phyloP scores from a whole-genome alignment of 2,888 invertebrate genomes.

The Physocephala rufipes region DNA sequence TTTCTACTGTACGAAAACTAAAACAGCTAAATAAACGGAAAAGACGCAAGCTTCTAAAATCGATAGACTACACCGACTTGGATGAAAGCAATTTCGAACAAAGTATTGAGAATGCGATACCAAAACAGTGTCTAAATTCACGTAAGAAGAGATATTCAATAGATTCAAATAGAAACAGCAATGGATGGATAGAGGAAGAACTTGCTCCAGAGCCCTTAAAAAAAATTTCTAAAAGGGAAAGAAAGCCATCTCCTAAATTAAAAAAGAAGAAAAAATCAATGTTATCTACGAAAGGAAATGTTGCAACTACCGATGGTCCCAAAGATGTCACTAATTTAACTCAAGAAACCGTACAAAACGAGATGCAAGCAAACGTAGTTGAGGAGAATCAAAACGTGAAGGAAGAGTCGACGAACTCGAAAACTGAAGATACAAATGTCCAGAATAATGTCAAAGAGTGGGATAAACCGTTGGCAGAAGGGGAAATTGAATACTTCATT shows the following conservation, averaged over 20 bases:
- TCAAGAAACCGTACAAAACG: not conserved
- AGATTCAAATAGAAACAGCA: not conserved
- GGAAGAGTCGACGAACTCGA: not conserved
- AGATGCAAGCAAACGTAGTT: no score
- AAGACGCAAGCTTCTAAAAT: slow-evolving; percentile 58
- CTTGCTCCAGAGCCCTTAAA: slow-evolving; percentile 45
- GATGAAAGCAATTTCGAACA: slow-evolving; percentile 61
- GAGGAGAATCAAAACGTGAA: not conserved
- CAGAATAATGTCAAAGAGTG: slow-evolving; percentile 54
- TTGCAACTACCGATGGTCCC: not conserved
- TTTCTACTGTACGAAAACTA: slow-evolving; percentile 57
- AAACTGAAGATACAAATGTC: not conserved
- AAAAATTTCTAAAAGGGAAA: slow-evolving; percentile 35
- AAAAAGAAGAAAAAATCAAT: slow-evolving; percentile 10
- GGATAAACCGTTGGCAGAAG: slow-evolving; percentile 65
- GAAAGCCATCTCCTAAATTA: not conserved
- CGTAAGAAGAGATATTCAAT: slow-evolving; percentile 53
- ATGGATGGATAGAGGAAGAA: slow-evolving; percentile 56
- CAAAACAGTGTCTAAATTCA: slow-evolving; percentile 51
- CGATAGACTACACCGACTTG: slow-evolving; percentile 57
- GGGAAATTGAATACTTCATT: slow-evolving; percentile 64
- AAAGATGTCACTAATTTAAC: not conserved
- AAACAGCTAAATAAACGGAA: slow-evolving; percentile 67
- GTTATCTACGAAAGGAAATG: no score
- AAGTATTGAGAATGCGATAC: slow-evolving; percentile 53